Evolutionary conservation across 1,140 invertebrate species (phyloP).

Genomic region (Microplitis demolitor): DNA sequence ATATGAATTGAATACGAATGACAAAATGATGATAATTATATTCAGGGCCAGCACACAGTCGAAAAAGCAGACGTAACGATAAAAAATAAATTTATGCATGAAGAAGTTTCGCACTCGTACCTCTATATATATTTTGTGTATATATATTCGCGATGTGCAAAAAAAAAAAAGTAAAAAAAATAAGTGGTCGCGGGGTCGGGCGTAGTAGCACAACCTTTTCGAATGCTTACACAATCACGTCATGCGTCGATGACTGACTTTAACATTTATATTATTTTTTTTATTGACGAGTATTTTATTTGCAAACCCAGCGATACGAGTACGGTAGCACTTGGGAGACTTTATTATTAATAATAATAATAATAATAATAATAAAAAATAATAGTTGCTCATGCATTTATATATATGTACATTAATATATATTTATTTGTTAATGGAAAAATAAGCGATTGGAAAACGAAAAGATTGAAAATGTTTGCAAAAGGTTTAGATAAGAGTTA

Average conservation of each 20-base stretch:
- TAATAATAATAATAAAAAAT: not conserved
- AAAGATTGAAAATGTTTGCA: constrained; percentile 14
- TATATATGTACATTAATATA: no score
- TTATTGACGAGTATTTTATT: not conserved
- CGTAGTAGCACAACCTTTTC: constrained; percentile 24
- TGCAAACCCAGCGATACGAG: not conserved
- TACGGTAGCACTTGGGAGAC: not conserved
- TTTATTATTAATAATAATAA: not conserved
- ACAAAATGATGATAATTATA: constrained; percentile 6
- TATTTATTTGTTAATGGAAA: not conserved
- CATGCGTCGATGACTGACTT: constrained; percentile 21
- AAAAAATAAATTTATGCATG: constrained; percentile 14
- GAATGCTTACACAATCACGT: constrained; percentile 30
- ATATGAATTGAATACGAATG: constrained; percentile 17
- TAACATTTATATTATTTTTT: constrained; percentile 10
- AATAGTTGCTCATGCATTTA: no score
- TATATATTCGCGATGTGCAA: constrained; percentile 2
- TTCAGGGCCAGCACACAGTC: constrained; percentile 1
- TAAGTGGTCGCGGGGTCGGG: constrained; percentile 25
- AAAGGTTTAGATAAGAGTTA: not conserved
- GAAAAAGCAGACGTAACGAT: constrained; percentile 7
- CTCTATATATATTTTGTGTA: constrained; percentile 6
- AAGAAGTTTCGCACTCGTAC: constrained; percentile 20
- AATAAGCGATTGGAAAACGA: not conserved
- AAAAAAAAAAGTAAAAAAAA: constrained; percentile 7